A percentile compares a stretch with the other conserved stretches of the same genome.
phyloP scores from a whole-genome alignment of 92 coral and sea anemone species.

The Hydrozoanthus gracilis region DNA sequence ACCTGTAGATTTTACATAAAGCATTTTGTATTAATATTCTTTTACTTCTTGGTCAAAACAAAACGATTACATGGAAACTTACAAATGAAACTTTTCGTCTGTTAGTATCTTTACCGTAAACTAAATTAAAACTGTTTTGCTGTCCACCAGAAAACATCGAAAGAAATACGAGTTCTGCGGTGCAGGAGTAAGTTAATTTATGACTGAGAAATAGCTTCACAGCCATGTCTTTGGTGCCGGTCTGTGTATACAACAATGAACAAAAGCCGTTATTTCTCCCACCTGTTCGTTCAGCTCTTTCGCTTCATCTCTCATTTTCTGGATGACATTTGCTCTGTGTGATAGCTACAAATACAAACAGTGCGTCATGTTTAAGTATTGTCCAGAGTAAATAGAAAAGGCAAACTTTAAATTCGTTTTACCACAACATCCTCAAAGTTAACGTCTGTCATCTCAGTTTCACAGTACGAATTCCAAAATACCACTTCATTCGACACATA shows the following conservation, averaged over 20 bases:
- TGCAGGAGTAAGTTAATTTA: not conserved
- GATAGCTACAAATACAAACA: conserved; percentile 67
- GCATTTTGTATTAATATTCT: too few species aligned
- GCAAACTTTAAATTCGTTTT: conserved; percentile 1
- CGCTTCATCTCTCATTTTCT: conserved; percentile 75
- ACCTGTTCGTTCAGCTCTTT: conserved; percentile 80
- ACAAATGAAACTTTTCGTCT: too few species aligned
- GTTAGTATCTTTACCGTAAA: too few species aligned
- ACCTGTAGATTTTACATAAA: too few species aligned
- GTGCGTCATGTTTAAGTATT: not conserved
- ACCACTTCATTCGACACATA: conserved; percentile 8
- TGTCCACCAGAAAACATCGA: too few species aligned
- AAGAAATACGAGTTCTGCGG: not conserved
- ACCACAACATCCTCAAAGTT: conserved; percentile 40
- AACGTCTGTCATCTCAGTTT: conserved; percentile 17
- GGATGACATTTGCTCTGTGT: conserved; percentile 82
- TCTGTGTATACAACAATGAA: not conserved
- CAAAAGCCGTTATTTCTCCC: not conserved
- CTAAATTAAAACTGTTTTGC: too few species aligned
- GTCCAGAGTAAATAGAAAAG: not conserved
- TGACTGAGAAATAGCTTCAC: not conserved
- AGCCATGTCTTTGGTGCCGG: not conserved
- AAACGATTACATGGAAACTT: too few species aligned
- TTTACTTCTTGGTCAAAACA: too few species aligned
- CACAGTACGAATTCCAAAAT: not conserved